Evolutionary conservation across 2,888 invertebrate genomes (phyloP), one percentile per base, ranked within the genome.

Genomic region (Drosophila mimetica): DNA sequence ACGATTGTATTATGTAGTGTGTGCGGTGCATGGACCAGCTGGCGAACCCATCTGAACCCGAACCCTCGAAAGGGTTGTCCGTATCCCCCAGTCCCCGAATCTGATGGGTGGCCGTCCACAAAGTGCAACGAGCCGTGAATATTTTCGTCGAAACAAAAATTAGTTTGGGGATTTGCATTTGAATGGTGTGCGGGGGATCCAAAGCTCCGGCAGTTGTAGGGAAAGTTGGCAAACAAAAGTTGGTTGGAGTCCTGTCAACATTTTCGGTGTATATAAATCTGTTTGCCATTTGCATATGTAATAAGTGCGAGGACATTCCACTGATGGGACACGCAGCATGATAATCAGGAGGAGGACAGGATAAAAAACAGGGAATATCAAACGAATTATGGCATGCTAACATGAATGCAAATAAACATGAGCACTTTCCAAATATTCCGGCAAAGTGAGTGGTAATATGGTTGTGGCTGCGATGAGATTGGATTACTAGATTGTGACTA

Each of bases 141-240:
- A 85, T 82, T 77, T 82, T 82, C 25, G 79, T 66, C 57, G 72
- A 87, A 84, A 87, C 76, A 81, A 39, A 89, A 89, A 89, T 89
- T 89, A 86, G 88, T 79, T 89, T 77, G 60, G 89, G 89, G 78
- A 89, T 84, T 89, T 88, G 76, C 84, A 77, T 82, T 84, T 81
- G 77, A 84, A 86, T 86, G 14, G 64, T 55, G 57, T 41, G 36
- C 34, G 36, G 44, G 41, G 55, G 36, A 46, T 20, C 58, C 39
- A 50, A 9, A 52, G 39, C n/a, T 54, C 37, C 55, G 44, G 44
- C 59, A 51, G 46, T 52, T 42, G n/a, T n/a, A n/a, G n/a, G 37
- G 58, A 75, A 60, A 66, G 69, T 79, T 79, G 53, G 59, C 42
- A 61, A 75, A 81, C 75, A 81, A 79, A 79, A 85, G 76, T 76